These are phyloP conservation scores for Naja naja DNA, from an alignment of 2,113 vertebrate species.

Conservation along the genomic window DNA sequence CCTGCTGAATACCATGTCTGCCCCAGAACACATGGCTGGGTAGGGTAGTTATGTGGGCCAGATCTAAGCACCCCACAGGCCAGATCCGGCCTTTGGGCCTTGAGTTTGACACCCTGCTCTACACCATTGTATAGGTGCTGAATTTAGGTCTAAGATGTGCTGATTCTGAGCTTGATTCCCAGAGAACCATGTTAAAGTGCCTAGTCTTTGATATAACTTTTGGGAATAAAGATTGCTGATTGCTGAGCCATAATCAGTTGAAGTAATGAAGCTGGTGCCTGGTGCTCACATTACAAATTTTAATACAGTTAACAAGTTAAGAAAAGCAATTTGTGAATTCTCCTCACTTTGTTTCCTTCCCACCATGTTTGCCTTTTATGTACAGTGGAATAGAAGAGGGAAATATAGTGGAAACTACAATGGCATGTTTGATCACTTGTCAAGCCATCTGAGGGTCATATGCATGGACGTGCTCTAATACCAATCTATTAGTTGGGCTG, in stretches of 20 bases:
- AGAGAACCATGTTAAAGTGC: background rate
- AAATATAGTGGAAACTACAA: background rate
- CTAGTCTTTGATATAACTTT: background rate
- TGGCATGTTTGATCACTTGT: background rate
- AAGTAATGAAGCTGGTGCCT: background rate
- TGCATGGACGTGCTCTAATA: background rate
- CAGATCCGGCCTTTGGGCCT: no score
- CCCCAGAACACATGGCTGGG: no score
- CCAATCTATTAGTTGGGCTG: background rate
- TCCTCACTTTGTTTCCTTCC: background rate
- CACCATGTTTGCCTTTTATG: background rate
- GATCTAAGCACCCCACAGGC: no score
- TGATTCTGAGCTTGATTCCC: background rate
- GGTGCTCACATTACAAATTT: background rate
- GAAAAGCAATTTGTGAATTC: background rate
- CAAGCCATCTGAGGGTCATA: background rate
- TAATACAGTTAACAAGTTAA: background rate
- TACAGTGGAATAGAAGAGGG: background rate
- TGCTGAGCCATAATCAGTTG: background rate
- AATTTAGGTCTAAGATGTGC: background rate
- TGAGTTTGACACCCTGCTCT: background rate
- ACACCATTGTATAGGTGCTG: background rate
- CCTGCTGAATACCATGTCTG: no score
- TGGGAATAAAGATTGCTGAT: background rate
- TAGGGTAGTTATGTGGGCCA: no score